These are phyloP conservation scores for Colinus virginianus DNA, from an alignment of 2,113 vertebrate species.

Conservation along the genomic window DNA sequence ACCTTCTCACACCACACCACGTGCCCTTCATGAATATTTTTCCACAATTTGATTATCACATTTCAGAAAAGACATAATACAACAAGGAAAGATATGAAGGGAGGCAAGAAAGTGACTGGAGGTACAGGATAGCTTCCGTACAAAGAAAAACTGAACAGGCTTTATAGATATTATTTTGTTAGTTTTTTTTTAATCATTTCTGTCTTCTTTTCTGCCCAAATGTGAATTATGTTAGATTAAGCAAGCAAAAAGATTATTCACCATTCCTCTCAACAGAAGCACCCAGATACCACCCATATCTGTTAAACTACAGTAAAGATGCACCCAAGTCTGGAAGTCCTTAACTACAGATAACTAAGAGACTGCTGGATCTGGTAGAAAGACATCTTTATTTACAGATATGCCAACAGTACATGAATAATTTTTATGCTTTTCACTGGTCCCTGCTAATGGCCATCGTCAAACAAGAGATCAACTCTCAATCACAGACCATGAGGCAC, in stretches of 20 bases:
- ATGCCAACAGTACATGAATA: background rate
- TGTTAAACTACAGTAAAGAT: background rate
- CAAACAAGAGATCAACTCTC: background rate
- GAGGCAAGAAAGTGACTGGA: background rate
- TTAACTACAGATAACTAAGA: background rate
- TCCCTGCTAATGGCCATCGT: background rate
- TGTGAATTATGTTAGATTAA: background rate
- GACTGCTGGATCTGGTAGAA: background rate
- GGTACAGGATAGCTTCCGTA: background rate
- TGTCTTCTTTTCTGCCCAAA: background rate
- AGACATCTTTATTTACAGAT: background rate
- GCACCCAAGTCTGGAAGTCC: background rate
- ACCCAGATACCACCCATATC: background rate
- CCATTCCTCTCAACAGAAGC: background rate
- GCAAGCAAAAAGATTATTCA: background rate
- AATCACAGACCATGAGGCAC: background rate
- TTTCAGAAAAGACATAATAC: background rate
- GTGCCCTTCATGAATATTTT: background rate
- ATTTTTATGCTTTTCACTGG: background rate
- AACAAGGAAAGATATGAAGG: background rate
- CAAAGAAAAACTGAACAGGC: background rate
- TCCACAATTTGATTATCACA: rapidly evolving
- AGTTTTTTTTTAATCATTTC: background rate
- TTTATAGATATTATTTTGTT: background rate
- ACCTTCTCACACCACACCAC: background rate